Conservation (phyloP, 1,140 invertebrate species). For the Xylocopa sonorina region DNA sequence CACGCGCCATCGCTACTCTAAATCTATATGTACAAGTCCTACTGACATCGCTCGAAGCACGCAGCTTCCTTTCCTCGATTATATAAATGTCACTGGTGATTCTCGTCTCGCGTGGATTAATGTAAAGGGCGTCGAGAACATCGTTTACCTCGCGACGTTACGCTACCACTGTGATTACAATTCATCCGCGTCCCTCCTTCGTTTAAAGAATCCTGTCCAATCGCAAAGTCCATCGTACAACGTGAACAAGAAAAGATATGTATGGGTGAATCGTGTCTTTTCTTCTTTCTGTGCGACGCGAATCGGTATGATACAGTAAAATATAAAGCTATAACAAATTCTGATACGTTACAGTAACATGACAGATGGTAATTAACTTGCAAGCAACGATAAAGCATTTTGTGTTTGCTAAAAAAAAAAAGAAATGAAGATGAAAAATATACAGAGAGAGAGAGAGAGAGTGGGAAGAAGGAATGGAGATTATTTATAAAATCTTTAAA, state of each 20-base stretch:
- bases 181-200: background rate
- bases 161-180: background rate
- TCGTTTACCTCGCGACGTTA: background rate
- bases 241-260: background rate
- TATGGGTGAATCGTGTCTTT: background rate
- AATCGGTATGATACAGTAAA: slow-evolving; percentile 25
- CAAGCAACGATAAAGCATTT: background rate
- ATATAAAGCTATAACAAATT: slow-evolving; percentile 44
- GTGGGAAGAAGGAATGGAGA: no score
- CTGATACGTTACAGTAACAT: background rate
- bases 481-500: background rate
- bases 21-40: slow-evolving; percentile 40
- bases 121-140: background rate
- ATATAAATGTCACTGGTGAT: no score
- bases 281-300: background rate
- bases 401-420: background rate
- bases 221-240: background rate
- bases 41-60: background rate
- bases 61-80: background rate
- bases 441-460: no score
- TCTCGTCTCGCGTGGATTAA: background rate
- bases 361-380: background rate
- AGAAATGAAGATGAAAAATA: slow-evolving; percentile 33
- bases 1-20: slow-evolving; percentile 6
- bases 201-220: background rate